These are phyloP conservation scores for Bubo bubo DNA, from an alignment of 2,113 vertebrate species.

Conservation along the genomic window DNA sequence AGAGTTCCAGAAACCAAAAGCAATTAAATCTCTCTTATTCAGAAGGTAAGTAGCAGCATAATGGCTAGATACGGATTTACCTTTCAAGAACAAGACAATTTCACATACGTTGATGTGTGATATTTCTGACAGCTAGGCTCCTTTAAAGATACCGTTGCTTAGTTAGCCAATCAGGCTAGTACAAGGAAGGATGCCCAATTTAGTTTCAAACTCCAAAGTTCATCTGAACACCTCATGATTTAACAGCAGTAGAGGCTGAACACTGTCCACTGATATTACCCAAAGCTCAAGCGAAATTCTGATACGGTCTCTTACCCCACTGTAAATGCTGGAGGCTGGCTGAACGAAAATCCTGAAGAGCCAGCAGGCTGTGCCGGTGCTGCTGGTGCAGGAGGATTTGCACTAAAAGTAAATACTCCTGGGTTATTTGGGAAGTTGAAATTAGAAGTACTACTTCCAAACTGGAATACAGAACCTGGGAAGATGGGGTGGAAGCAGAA, in stretches of 20 bases:
- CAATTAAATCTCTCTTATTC: not conserved
- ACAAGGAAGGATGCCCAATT: not conserved
- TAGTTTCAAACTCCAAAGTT: not conserved
- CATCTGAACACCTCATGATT: not conserved
- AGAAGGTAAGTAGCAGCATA: not conserved
- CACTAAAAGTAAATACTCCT: conserved; percentile 88
- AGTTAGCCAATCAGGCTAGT: not conserved
- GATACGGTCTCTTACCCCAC: conserved; percentile 80
- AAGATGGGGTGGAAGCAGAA: not conserved
- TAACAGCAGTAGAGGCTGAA: not conserved
- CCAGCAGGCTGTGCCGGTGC: conserved; percentile 75
- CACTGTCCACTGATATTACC: not conserved
- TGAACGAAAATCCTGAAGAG: conserved; percentile 81
- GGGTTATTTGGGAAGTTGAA: conserved; percentile 77
- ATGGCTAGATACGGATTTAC: not conserved
- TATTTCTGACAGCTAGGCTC: not conserved
- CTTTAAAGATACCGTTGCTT: not conserved
- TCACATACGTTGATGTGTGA: not conserved
- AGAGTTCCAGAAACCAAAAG: conserved; percentile 20
- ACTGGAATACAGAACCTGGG: conserved; percentile 85
- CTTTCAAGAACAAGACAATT: not conserved
- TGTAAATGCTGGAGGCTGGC: conserved; percentile 78
- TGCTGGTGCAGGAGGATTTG: conserved; percentile 65
- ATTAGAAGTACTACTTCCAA: conserved; percentile 82
- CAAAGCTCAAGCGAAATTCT: not conserved